Evolutionary conservation across 1,140 invertebrate genomes (phyloP), one percentile per base, ranked within the genome.

Genomic region (Leptinotarsa lineolata): DNA sequence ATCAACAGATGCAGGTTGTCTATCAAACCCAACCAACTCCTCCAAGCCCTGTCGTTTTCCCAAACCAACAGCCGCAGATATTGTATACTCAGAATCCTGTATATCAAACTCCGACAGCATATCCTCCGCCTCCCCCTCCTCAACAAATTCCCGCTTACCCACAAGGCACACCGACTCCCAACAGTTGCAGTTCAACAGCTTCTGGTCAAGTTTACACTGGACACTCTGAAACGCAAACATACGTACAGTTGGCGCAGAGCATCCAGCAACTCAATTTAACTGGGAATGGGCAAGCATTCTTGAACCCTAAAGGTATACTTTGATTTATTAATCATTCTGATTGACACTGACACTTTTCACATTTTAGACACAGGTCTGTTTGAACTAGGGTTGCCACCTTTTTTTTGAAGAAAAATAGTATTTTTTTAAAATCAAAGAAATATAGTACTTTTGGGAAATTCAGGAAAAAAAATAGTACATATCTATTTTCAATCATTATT

Each of bases 141-240:
- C 70, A 69, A 64, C 76, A 77, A 44, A 44, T 76, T 2, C 61
- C 76, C 1, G 59, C 67, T 4, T 83, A 83, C 68, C 80, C 80
- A 1, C 78, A 79, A 58, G 77, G 75, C 22, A 77, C 78, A 11
- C 69, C 80, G 12, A 82, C 82, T n/a, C 80, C 82, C 2, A 81
- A 76, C 39, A 75, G 74, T 64, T 76, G 77, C 61, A 70, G 69
- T 12, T 71, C 77, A 16, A 20, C 18, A 22, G 22, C 63, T 59
- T n/a, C 48, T 15, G 72, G 46, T 8, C 58, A 66, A 46, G 60
- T 66, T n/a, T 66, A 68, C n/a, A 16, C 22, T n/a, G 70, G 44
- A 22, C 24, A 21, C 3, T 54, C 48, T n/a, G 45, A 58, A 5
- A 11, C 45, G 22, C 76, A 79, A 20, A 72, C 63, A 30, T 74